phyloP scores from a whole-genome alignment of 2,797 vertebrate genomes.

The Microctenopoma stevenorrisi region DNA sequence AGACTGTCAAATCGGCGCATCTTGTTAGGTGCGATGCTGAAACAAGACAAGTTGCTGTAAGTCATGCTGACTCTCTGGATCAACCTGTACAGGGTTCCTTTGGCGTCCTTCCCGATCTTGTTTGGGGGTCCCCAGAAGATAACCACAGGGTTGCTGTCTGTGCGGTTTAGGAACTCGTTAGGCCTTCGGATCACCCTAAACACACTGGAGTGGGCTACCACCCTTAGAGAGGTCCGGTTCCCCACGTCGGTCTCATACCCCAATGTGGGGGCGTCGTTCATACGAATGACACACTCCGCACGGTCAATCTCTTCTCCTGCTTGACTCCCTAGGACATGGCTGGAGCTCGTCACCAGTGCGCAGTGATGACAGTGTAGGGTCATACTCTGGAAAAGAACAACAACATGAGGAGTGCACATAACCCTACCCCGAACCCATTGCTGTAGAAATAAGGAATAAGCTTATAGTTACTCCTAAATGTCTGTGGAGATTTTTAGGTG shows the following conservation, averaged over 20 bases:
- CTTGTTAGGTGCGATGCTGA: constrained; percentile 86
- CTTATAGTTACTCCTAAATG: no score
- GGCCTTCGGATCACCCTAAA: constrained; percentile 90
- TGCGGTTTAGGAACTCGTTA: constrained; percentile 89
- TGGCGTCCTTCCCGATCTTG: constrained; percentile 90
- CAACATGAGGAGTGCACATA: not conserved
- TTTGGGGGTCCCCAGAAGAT: constrained; percentile 95
- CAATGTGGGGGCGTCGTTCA: constrained; percentile 94
- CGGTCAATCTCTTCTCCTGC: constrained; percentile 88
- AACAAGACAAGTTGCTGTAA: constrained; percentile 89
- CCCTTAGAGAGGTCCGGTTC: constrained; percentile 91
- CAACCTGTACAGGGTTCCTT: constrained; percentile 87
- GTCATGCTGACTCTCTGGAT: constrained; percentile 89
- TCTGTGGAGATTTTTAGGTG: no score
- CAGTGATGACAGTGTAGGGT: constrained; percentile 88
- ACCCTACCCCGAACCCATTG: no score
- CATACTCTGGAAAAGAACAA: constrained; percentile 83
- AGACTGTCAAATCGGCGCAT: constrained; percentile 94
- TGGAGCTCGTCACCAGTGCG: constrained; percentile 94
- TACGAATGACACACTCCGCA: constrained; percentile 93
- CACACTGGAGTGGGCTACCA: constrained; percentile 97
- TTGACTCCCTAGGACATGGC: constrained; percentile 90
- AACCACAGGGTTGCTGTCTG: constrained; percentile 81
- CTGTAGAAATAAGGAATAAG: no score
- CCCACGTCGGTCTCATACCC: constrained; percentile 90